Evolutionary conservation across 2,888 invertebrate genomes (phyloP), one percentile per base, ranked within the genome.

Genomic region (Nemotelus nigrinus): DNA sequence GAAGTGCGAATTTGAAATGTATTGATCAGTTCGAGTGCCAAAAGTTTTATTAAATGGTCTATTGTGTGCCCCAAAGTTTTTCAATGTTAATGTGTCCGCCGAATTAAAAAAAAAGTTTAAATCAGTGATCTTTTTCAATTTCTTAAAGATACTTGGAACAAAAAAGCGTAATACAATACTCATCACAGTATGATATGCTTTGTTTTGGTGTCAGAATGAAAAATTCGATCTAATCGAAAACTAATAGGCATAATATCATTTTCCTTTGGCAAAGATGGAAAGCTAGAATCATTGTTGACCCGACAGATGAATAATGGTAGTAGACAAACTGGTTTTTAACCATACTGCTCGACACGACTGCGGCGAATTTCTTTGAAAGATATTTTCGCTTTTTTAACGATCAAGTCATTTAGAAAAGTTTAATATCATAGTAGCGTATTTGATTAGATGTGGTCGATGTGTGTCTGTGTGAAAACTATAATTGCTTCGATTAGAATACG

Each of bases 171-270:
- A 25, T 25, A 25, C 25, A 25, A 25, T 25, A 25, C 25, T 25
- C 25, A 25, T 25, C 25, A 25, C 25, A 25, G 25, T 25, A 55
- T 43, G 55, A 70, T 55, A 47, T 7, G 48, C 41, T 50, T 53
- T 68, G 48, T 68, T 68, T 43, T 53, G 55, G 70, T 70, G 70
- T 70, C 55, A 55, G 55, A 55, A 55, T 70, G 55, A 70, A 70
- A 70, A 70, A 70, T 70, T 70, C 44, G 25, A 70, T 70, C 55
- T 53, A 70, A 70, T 70, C 55, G 55, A 70, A 70, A 55, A 43
- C 55, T 43, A 70, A 70, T 70, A 43, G 53, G 44, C 70, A 53
- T 10, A 55, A 55, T 70, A 70, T 70, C 53, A 70, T 53, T 70
- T 68, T 67, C 43, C 70, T 41, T 70, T 43, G 44, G 70, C 53